phyloP scores from a whole-genome alignment of 2,888 invertebrate species.

The Punctoribates punctum region DNA sequence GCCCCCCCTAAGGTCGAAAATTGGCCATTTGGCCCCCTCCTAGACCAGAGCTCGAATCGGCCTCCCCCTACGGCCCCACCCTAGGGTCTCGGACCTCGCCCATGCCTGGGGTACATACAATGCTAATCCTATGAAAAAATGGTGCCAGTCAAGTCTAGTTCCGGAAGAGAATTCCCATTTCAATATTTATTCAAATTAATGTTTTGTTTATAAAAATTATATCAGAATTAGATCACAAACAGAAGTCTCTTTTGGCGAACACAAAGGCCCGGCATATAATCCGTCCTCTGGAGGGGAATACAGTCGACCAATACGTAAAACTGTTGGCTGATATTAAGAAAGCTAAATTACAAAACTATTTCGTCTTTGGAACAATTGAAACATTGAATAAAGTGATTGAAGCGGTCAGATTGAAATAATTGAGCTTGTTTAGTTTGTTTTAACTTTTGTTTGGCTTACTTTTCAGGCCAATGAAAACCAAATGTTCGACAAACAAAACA shows the following conservation, averaged over 20 bases:
- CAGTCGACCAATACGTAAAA: conserved; percentile 54
- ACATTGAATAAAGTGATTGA: conserved; percentile 69
- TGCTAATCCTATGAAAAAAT: too few relatives aligned
- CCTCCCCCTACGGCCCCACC: too few relatives aligned
- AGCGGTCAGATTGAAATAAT: conserved; percentile 48
- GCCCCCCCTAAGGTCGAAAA: too few relatives aligned
- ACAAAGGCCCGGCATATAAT: conserved; percentile 86
- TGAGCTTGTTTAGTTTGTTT: neutral
- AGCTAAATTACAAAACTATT: conserved; percentile 83
- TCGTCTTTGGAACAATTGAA: conserved; percentile 69
- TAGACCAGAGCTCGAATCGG: too few relatives aligned
- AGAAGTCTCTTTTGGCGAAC: conserved; percentile 81
- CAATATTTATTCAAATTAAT: neutral
- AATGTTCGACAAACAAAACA: conserved; percentile 35
- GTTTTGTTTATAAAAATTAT: neutral
- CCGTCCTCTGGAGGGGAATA: conserved; percentile 53
- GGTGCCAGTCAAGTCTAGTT: too few relatives aligned
- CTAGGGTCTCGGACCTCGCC: too few relatives aligned
- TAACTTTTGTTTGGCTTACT: neutral
- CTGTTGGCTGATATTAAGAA: conserved; percentile 64
- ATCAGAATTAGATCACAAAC: conserved; percentile 85
- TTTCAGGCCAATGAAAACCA: conserved; percentile 60
- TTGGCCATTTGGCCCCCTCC: too few relatives aligned
- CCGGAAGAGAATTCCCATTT: too few relatives aligned
- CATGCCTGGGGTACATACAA: too few relatives aligned